Evolutionary conservation across 1,140 invertebrate genomes (phyloP), one percentile per base, ranked within the genome.

Genomic region (Calliphora vicina): DNA sequence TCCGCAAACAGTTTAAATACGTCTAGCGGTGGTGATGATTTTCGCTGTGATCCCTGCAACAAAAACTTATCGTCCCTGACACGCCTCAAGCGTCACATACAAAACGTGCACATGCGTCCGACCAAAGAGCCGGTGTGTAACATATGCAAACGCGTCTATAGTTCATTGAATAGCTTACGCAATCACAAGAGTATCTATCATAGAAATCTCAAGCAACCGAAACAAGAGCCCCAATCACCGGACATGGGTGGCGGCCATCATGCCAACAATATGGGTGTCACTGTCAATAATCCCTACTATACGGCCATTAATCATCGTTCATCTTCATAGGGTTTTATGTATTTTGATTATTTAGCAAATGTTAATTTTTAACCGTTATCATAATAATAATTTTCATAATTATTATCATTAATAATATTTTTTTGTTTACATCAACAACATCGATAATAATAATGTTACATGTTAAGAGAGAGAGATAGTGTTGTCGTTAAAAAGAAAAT

Each of bases 111-210:
- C 92, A 95, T 96, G 93, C 93, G 95, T 87, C 95, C 95, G 85
- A 95, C 95, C 90, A 94, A 95, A 92, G 95, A 96, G 92, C 95
- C 95, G 85, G 95, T 96, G 88, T 97, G 96, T 93, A 96, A 96
- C 92, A 96, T 96, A 91, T 97, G 96, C 93, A 96, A 95, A 90
- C 94, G 96, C 87, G 95, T 96, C 86, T 97, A 96, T 93, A 96
- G 95, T 92, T 96, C 95, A 90, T 93, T 96, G 87, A 96, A 96
- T 92, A 96, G 95, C 89, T 93, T 96, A 85, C 93, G 96, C 87
- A 96, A 96, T 92, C 96, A 96, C 93, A 96, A 96, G 93, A 96
- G 95, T 91, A 96, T 96, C 92, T 96, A 96, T 91, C 96, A 96
- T 92, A 94, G 95, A 89, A 92, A 92, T 87, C 90, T 92, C 57